Percentiles rank a stretch among this genome's conserved stretches.
phyloP scores from a whole-genome alignment of 2,797 vertebrate species.

The Falco columbarius region DNA sequence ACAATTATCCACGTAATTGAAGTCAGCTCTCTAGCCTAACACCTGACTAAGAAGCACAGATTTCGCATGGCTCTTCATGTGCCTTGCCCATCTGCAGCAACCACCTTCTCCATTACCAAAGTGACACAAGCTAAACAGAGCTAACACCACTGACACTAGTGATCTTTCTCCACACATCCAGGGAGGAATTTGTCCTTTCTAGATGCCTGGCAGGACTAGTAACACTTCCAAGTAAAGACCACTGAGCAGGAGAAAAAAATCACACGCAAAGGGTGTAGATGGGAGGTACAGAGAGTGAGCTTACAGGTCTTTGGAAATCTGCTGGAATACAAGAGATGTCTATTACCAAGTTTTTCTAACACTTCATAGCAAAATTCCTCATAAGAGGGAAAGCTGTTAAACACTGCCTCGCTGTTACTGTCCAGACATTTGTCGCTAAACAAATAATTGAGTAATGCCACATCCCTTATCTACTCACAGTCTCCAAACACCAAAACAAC shows the following conservation, averaged over 20 bases:
- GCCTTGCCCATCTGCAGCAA: neutral
- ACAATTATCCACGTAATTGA: neutral
- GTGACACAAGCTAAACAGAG: neutral
- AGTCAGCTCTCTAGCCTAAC: neutral
- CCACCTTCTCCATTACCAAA: neutral
- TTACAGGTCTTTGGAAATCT: neutral
- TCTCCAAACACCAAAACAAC: neutral
- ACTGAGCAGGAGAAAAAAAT: neutral
- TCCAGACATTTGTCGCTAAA: neutral
- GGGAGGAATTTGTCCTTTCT: neutral
- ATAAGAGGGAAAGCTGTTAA: neutral
- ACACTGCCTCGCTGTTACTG: neutral
- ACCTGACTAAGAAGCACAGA: accelerated
- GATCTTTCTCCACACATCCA: neutral
- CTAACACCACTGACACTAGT: accelerated
- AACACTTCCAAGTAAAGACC: neutral
- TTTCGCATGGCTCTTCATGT: neutral
- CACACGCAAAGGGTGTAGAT: neutral
- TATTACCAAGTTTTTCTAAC: neutral
- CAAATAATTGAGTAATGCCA: neutral
- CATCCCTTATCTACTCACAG: neutral
- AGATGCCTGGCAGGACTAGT: neutral
- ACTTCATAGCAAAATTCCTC: neutral
- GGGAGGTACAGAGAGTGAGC: neutral
- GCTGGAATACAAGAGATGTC: neutral